Base-by-base conservation (phyloP, 2,888 invertebrate genomes). In the Drosophila incognita region DNA sequence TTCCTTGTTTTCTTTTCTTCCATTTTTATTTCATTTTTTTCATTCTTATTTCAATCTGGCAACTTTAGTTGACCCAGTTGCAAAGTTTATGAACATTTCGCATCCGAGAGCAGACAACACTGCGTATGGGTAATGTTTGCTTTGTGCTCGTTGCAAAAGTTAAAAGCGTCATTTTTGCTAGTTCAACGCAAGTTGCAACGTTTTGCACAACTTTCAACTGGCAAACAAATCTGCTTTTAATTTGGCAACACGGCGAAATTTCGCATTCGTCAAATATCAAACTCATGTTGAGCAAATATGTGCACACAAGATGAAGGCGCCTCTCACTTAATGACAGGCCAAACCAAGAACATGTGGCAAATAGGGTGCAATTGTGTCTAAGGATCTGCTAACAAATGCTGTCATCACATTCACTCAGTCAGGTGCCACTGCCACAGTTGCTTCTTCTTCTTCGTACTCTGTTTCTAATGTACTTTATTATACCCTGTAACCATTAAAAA, bases 121-220 rank as follows among this genome's bases (percentile, higher is more conserved):
- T 68, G 88, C 85, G 85, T 88, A 88, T 85, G 86, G 61, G 86
- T 86, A 80, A 85, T 83, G 71, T 73, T 80, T 75, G 80, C 66
- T 36, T 61, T 52, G 63, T 64, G 62, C 73, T 69, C 64, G 42
- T 24, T 24, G 52, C 33, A 4, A 61, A 78, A 69, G 73, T 76
- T 80, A 60, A 80, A 78, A 79, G 64, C 65, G 72, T 56, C 67
- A 67, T 54, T 61, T 46, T 54, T 1, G 60, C 57, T 31, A 58
- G 46, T 42, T 64, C 52, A 57, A 42, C 54, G 53, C 58, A 64
- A 40, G 31, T 52, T 13, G 2, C 24, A 40, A 56, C 36, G 21
- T 4, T 29, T 54, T 38, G 21, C 57, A 61, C 42, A 76, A 67
- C 70, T 67, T 76, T 65, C 27, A 40, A 61, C 65, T 68, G 11